A percentile compares a stretch with the other conserved stretches of the same genome.
Evolutionary conservation across 2,113 vertebrate species (phyloP).

Genomic region (Paralichthys olivaceus): DNA sequence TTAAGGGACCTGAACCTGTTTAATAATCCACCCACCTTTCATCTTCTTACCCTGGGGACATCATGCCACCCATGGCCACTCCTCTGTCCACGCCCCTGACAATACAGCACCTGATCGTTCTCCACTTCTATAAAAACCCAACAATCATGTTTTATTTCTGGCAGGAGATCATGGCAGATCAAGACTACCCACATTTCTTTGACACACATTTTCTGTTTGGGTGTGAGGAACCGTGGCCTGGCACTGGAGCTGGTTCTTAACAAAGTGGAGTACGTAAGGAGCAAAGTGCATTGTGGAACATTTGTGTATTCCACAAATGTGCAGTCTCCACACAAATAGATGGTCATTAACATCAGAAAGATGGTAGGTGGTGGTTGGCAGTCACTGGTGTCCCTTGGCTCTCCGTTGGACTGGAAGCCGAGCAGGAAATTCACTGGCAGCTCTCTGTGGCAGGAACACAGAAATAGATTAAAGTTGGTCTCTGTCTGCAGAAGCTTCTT

Average conservation of each 20-base stretch:
- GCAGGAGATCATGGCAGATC: neutral
- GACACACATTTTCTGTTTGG: slow-evolving; percentile 45
- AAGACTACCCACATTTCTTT: slow-evolving; percentile 11
- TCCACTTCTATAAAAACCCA: neutral
- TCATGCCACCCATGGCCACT: neutral
- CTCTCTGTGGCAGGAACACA: slow-evolving; percentile 21
- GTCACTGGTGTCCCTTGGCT: slow-evolving; percentile 81
- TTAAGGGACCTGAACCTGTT: neutral
- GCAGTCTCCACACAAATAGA: slow-evolving; percentile 11
- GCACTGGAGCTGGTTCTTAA: neutral
- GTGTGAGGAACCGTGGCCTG: neutral
- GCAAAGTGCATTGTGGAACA: slow-evolving; percentile 9
- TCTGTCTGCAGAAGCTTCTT: neutral
- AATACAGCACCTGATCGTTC: no score
- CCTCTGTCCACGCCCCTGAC: neutral
- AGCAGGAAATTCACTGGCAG: neutral
- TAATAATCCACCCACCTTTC: neutral
- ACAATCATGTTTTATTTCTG: slow-evolving; percentile 14
- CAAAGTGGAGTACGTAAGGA: neutral
- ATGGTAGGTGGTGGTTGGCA: slow-evolving; percentile 22
- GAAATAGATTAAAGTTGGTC: neutral
- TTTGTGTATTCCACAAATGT: slow-evolving; percentile 23
- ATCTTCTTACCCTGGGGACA: neutral
- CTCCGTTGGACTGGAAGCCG: slow-evolving; percentile 79
- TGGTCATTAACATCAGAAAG: slow-evolving; percentile 50